phyloP scores from a whole-genome alignment of 2,888 invertebrate genomes.

The Panopea generosa region DNA sequence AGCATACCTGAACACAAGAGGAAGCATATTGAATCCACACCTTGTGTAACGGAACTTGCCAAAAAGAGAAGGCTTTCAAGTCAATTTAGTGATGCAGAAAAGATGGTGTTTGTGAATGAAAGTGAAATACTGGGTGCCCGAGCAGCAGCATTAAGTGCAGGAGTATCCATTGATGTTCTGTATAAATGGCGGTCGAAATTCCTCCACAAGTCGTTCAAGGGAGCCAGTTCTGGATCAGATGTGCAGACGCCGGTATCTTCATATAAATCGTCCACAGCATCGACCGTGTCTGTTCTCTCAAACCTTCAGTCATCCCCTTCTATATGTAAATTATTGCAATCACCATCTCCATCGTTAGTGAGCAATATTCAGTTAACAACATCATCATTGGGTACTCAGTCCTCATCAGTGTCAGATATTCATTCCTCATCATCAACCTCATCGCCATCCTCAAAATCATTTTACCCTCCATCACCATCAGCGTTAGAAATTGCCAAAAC shows the following conservation, averaged over 20 bases:
- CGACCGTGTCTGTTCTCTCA: too few species aligned
- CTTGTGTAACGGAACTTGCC: neutral
- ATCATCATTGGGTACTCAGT: too few species aligned
- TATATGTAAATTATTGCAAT: too few species aligned
- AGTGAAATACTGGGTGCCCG: constrained; percentile 37
- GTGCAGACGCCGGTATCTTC: neutral
- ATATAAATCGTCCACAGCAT: too few species aligned
- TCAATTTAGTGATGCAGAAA: constrained; percentile 45
- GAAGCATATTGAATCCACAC: neutral
- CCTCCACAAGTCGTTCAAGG: neutral
- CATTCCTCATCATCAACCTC: too few species aligned
- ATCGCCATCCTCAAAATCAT: too few species aligned
- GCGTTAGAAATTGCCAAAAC: too few species aligned
- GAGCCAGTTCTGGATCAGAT: neutral
- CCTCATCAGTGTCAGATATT: too few species aligned
- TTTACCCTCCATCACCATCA: too few species aligned
- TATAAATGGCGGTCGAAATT: constrained; percentile 57
- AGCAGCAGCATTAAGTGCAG: constrained; percentile 39
- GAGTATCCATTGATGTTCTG: constrained; percentile 44
- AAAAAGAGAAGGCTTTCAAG: constrained; percentile 24
- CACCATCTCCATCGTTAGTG: too few species aligned
- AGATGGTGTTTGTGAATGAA: constrained; percentile 35
- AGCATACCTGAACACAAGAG: constrained; percentile 7
- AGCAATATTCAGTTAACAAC: too few species aligned
- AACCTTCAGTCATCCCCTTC: too few species aligned